A percentile compares a stretch with the other conserved stretches of the same genome.
phyloP scores from a whole-genome alignment of 2,888 invertebrate genomes.

The Corbicula japonica region DNA sequence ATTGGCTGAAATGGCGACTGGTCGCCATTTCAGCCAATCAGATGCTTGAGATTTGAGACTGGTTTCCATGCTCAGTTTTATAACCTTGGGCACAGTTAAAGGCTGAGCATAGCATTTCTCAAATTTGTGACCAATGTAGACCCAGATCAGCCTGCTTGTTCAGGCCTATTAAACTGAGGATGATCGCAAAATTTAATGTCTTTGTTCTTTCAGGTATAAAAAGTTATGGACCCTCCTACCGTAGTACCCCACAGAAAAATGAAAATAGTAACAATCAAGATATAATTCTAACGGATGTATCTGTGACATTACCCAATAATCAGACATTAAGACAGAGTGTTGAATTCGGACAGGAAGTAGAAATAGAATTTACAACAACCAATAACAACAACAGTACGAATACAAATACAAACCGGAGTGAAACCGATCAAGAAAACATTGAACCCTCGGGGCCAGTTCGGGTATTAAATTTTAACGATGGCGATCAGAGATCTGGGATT shows the following conservation, averaged over 20 bases:
- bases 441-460: conserved; percentile 65
- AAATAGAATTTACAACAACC: conserved; percentile 50
- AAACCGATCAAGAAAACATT: conserved; percentile 57
- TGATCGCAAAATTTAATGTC: no score
- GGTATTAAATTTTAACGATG: conserved; percentile 57
- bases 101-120: no score
- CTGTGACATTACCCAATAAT: conserved; percentile 44
- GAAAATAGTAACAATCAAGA: no score
- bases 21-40: no score
- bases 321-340: conserved; percentile 30
- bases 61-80: no score
- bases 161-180: no score
- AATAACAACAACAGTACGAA: conserved; percentile 39
- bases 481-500: conserved; percentile 53
- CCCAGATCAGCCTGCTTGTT: no score
- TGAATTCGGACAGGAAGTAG: conserved; percentile 61
- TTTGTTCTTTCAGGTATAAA: conserved; percentile 10
- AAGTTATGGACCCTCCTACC: not conserved
- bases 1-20: no score
- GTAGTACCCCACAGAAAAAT: no score
- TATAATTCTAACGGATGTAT: conserved; percentile 56
- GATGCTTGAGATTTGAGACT: no score
- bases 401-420: conserved; percentile 6
- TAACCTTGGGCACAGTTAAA: no score
- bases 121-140: no score